Evolutionary conservation across 35 echinoderm and acorn worm species (phyloP).

Genomic region (Lytechinus variegatus): DNA sequence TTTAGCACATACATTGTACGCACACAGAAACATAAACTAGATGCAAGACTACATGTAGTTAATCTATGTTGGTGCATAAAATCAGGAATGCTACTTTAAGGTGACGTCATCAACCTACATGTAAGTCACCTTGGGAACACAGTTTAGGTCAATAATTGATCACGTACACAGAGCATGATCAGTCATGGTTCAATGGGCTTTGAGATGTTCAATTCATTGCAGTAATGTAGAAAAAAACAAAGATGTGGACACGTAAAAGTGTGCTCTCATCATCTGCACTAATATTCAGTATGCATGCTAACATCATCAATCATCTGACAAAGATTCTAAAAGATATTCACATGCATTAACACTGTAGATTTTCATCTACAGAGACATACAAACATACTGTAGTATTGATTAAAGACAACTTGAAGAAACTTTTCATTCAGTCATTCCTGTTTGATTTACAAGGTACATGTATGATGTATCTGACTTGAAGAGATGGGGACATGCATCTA

Average conservation of each 20-base stretch:
- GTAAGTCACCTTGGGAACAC: slow-evolving; percentile 50
- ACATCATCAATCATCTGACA: background rate
- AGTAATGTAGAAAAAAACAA: background rate
- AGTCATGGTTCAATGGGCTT: slow-evolving; percentile 30
- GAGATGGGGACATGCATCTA: slow-evolving; percentile 42
- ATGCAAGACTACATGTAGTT: background rate
- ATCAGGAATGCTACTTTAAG: slow-evolving; percentile 36
- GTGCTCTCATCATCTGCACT: background rate
- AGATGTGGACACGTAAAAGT: background rate
- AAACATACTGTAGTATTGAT: background rate
- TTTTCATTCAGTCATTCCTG: background rate
- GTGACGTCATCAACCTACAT: slow-evolving; percentile 38
- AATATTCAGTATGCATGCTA: background rate
- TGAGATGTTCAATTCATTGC: background rate
- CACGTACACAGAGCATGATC: slow-evolving; percentile 45
- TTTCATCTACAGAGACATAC: background rate
- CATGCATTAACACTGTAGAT: background rate
- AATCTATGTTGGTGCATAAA: background rate
- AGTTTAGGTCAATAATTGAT: slow-evolving; percentile 51
- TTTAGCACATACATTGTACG: background rate
- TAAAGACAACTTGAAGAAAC: background rate
- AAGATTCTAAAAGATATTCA: background rate
- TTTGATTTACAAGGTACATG: background rate
- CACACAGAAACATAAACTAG: background rate
- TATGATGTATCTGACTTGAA: background rate